Evolutionary conservation across 2,888 invertebrate genomes (phyloP).

Genomic region (Eudasyphora cyanicolor): DNA sequence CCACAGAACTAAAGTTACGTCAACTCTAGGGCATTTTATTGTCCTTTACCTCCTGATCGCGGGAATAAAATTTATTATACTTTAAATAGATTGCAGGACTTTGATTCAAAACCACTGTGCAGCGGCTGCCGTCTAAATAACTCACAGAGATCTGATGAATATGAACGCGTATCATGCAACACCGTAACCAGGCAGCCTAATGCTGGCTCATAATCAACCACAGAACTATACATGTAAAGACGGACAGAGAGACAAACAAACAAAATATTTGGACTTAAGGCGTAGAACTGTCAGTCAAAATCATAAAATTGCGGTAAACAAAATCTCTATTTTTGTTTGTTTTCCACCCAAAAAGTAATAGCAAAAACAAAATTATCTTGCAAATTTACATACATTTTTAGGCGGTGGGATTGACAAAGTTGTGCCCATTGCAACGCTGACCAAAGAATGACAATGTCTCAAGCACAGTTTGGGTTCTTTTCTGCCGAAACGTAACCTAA

Average conservation of each 20-base stretch:
- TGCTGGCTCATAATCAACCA: background rate
- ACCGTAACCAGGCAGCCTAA: background rate
- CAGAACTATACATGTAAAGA: background rate
- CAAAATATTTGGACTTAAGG: constrained; percentile 40
- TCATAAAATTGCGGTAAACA: constrained; percentile 52
- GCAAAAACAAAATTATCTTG: background rate
- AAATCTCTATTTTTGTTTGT: constrained; percentile 26
- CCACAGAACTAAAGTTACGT: too few relatives aligned
- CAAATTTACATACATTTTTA: constrained; percentile 15
- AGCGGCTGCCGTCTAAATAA: background rate
- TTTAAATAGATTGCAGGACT: too few relatives aligned
- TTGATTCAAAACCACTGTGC: background rate
- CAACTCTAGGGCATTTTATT: too few relatives aligned
- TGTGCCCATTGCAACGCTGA: constrained; percentile 12
- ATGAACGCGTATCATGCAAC: constrained; percentile 9
- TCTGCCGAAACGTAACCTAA: constrained; percentile 42
- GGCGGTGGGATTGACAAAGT: constrained; percentile 22
- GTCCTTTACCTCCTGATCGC: too few relatives aligned
- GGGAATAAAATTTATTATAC: too few relatives aligned
- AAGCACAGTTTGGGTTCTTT: constrained; percentile 29
- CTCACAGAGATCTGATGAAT: constrained; percentile 11
- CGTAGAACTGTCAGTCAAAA: constrained; percentile 57
- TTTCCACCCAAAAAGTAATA: background rate
- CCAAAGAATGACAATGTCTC: constrained; percentile 26
- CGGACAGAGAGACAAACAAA: constrained; percentile 10